Evolutionary conservation across 1,140 invertebrate species (phyloP).

Genomic region (Drosophila nebulosa): DNA sequence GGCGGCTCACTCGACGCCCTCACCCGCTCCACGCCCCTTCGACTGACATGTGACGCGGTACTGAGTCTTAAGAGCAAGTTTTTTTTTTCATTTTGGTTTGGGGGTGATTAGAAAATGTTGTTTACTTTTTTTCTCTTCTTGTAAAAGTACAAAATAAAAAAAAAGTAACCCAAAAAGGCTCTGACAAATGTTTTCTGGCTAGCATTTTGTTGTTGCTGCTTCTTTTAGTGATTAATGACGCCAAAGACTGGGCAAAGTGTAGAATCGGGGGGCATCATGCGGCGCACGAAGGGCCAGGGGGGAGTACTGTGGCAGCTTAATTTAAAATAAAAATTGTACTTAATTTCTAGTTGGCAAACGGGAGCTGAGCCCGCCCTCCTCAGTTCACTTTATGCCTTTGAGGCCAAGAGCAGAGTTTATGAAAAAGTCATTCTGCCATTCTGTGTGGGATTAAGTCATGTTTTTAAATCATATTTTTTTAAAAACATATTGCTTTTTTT

Average conservation of each 20-base stretch:
- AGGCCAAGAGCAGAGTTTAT: conserved; percentile 20
- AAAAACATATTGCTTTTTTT: background rate
- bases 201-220: conserved; percentile 48
- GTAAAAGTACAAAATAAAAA: background rate
- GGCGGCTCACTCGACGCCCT: background rate
- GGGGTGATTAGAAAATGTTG: conserved; percentile 70
- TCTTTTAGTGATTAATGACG: conserved; percentile 73
- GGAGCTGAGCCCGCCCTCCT: background rate
- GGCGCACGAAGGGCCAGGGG: background rate
- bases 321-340: conserved; percentile 78
- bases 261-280: background rate
- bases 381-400: background rate
- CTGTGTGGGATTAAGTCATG: background rate
- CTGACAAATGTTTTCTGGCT: conserved; percentile 68
- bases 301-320: conserved; percentile 63
- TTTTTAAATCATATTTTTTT: conserved; percentile 10
- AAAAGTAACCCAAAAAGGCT: conserved; percentile 67
- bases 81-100: conserved; percentile 14
- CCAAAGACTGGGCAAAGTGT: conserved; percentile 54
- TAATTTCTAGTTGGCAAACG: conserved; percentile 62
- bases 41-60: conserved; percentile 52
- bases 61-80: conserved; percentile 38
- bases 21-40: background rate
- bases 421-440: conserved; percentile 29
- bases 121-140: background rate